Evolutionary conservation across 2,113 vertebrate species (phyloP).

Genomic region (Ciconia stormi): DNA sequence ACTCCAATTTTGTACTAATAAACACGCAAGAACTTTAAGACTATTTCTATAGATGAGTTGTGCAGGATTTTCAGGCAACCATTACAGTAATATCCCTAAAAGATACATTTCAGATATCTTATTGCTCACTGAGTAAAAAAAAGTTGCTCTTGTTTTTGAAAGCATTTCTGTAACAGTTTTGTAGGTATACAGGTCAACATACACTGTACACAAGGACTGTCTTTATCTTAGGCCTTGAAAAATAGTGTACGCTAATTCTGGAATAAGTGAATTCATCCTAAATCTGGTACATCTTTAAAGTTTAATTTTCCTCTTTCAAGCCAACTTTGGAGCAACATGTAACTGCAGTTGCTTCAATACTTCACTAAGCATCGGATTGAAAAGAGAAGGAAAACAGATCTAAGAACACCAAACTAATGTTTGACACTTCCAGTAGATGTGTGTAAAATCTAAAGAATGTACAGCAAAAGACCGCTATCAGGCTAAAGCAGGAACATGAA

Average conservation of each 20-base stretch:
- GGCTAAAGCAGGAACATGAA: constrained; percentile 29
- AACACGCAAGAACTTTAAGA: accelerated
- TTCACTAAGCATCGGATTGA: neutral
- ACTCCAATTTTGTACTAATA: neutral
- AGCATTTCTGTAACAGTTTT: neutral
- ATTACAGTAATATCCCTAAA: neutral
- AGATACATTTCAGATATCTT: neutral
- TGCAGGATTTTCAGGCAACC: neutral
- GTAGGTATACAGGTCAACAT: neutral
- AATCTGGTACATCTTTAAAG: neutral
- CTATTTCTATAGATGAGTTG: neutral
- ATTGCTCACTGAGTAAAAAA: neutral
- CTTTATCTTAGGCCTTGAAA: neutral
- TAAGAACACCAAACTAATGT: neutral
- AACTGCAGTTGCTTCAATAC: neutral
- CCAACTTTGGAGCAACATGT: neutral
- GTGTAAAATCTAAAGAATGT: constrained; percentile 37
- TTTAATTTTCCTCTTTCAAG: neutral
- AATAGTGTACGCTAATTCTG: neutral
- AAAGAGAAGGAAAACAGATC: neutral
- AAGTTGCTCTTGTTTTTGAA: neutral
- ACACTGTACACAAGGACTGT: neutral
- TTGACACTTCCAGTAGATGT: neutral
- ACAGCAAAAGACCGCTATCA: constrained; percentile 4
- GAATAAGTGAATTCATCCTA: neutral